Evolutionary conservation across 1,140 invertebrate species (phyloP).

Genomic region (Chelonus insularis): DNA sequence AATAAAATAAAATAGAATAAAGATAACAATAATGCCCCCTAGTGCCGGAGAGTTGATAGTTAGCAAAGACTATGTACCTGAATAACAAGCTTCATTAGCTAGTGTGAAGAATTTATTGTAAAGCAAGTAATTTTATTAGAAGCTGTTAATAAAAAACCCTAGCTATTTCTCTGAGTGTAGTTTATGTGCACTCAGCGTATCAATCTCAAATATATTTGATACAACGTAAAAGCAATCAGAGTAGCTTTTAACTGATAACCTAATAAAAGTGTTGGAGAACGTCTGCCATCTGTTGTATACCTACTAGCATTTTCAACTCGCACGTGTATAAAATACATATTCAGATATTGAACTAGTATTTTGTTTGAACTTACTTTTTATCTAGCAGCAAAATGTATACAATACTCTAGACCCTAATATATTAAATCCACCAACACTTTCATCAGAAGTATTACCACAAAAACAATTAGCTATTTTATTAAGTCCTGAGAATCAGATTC

Average conservation of each 20-base stretch:
- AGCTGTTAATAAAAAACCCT: background rate
- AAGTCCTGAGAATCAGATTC: no score
- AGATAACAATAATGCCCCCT: no score
- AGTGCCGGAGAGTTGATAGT: no score
- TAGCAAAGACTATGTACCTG: no score
- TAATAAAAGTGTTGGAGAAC: slow-evolving; percentile 27
- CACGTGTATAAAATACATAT: slow-evolving; percentile 9
- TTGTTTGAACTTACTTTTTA: background rate
- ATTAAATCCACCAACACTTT: background rate
- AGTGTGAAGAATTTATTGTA: no score
- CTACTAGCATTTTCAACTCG: background rate
- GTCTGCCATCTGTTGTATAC: slow-evolving; percentile 18
- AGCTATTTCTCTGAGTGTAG: background rate
- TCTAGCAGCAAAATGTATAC: background rate
- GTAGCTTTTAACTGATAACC: slow-evolving; percentile 30
- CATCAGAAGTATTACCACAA: no score
- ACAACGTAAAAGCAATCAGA: slow-evolving; percentile 18
- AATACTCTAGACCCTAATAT: background rate
- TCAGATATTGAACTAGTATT: background rate
- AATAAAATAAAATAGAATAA: no score
- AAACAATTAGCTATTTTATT: no score
- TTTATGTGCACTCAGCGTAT: slow-evolving; percentile 15
- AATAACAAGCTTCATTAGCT: no score
- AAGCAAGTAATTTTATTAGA: no score
- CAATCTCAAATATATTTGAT: slow-evolving; percentile 14